phyloP scores from a whole-genome alignment of 2,797 vertebrate species.

The Sebastes vulpes region DNA sequence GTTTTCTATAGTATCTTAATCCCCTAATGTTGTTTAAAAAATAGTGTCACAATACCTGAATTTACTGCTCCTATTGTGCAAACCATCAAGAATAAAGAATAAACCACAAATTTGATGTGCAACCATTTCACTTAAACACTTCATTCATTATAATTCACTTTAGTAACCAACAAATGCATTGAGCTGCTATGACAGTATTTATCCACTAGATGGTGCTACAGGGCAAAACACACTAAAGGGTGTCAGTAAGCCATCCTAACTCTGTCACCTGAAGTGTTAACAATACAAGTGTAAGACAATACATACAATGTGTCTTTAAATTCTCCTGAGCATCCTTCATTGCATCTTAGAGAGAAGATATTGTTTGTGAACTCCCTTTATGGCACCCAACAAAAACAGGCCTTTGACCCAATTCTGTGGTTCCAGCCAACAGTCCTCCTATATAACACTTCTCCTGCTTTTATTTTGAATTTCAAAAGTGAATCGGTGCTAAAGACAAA shows the following conservation, averaged over 20 bases:
- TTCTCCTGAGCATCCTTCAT: neutral
- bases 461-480: neutral
- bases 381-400: neutral
- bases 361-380: neutral
- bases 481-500: neutral
- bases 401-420: neutral
- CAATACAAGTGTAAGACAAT: neutral
- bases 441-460: neutral
- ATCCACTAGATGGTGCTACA: conserved; percentile 51
- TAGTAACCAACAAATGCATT: neutral
- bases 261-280: neutral
- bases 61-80: neutral
- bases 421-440: neutral
- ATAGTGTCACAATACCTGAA: neutral
- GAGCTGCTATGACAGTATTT: neutral
- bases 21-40: neutral
- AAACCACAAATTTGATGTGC: neutral
- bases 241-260: fast-evolving
- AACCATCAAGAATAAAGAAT: too few species aligned
- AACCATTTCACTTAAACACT: neutral
- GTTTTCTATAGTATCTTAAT: neutral
- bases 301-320: neutral
- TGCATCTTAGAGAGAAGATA: neutral
- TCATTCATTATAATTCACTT: neutral
- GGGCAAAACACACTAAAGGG: conserved; percentile 2